These are phyloP conservation scores for Exephanes ischioxanthus DNA, from an alignment of 2,888 invertebrate species.

Conservation along the genomic window DNA sequence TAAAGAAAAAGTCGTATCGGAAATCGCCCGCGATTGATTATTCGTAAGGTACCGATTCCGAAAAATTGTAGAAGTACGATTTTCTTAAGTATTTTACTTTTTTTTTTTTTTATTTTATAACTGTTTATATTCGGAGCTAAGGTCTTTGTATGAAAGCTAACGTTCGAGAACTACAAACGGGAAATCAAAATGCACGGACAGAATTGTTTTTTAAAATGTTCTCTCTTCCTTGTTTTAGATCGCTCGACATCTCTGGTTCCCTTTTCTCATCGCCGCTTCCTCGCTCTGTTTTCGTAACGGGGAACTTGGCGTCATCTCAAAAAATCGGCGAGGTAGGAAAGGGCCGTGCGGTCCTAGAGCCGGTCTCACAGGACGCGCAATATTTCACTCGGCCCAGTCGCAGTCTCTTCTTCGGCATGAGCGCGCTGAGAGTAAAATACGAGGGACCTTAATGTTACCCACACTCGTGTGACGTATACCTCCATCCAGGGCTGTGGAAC, in stretches of 20 bases:
- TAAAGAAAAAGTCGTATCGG: too few relatives aligned
- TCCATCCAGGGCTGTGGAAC: neutral
- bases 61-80: neutral
- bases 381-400: slow-evolving; percentile 62
- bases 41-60: too few relatives aligned
- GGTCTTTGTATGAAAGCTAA: neutral
- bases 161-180: neutral
- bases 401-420: slow-evolving; percentile 59
- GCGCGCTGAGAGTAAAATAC: slow-evolving; percentile 65
- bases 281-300: slow-evolving; percentile 53
- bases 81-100: neutral
- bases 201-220: slow-evolving; percentile 11
- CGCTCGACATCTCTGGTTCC: neutral
- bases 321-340: slow-evolving; percentile 40
- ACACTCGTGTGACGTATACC: slow-evolving; percentile 24
- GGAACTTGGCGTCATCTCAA: slow-evolving; percentile 61
- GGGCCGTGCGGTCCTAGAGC: slow-evolving; percentile 22
- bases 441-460: slow-evolving; percentile 64
- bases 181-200: neutral
- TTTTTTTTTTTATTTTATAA: neutral
- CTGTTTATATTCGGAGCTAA: neutral
- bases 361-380: slow-evolving; percentile 63
- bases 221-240: neutral
- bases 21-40: too few relatives aligned
- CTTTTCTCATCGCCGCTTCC: neutral